Base-by-base conservation (phyloP, 1,140 invertebrate genomes). In the Hydropsyche tenuis region DNA sequence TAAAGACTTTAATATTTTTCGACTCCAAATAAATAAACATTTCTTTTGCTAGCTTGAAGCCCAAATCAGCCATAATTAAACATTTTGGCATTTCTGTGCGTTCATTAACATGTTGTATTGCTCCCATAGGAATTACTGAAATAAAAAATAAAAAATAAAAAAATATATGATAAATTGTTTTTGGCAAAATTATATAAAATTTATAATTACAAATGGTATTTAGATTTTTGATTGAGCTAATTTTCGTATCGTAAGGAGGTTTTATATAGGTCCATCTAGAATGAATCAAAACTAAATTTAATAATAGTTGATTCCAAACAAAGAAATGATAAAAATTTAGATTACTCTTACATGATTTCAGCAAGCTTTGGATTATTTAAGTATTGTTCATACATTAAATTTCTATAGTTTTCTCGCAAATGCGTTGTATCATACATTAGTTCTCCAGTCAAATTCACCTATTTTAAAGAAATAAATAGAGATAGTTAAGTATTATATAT, bases 111-210 rank as follows among this genome's bases (percentile, higher is more conserved):
- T 60, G 14, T 25, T 60, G 18, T 25, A 60, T 27, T 9, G 56
- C 56, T 22, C 56, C 56, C 56, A 60, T 60, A 25, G 56, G 56
- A 22, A 60, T 23, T 12, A 60, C 56, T 60, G 23, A 60, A 25
- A 46, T n/a, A 46, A n/a, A 46, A 46, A 46, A 46, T 46, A 46
- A 46, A 46, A n/a, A 7, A 14, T 43, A 14, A 43, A 43, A 43
- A 5, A 7, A 43, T 43, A 7, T 43, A 7, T 43, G 42, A 43
- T 43, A 7, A 43, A 43, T 7, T 7, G 14, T 43, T 5, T 43
- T 43, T 43, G 42, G 42, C 14, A 43, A 7, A 43, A n/a, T n/a
- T n/a, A n/a, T 6, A 7, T 7, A 12, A 16, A 48, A 48, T 48
- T 48, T 6, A 60, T 60, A 23, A 25, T 22, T 60, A 60, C 56